phyloP scores from a whole-genome alignment of 35 echinoderm and acorn worm genomes.

The Holothuria glaberrima region DNA sequence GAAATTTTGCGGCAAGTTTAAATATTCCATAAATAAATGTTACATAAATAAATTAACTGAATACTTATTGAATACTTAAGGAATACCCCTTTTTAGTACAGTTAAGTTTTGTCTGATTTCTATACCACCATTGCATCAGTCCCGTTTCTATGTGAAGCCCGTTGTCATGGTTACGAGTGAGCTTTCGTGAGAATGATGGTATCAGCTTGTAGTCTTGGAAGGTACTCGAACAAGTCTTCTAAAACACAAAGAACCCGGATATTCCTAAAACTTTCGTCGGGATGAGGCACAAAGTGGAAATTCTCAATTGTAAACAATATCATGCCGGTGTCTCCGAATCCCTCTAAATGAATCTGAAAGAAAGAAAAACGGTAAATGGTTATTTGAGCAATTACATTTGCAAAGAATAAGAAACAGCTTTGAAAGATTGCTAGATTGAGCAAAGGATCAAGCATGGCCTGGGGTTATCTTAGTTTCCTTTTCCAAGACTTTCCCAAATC shows the following conservation, averaged over 20 bases:
- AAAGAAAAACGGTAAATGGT: background rate
- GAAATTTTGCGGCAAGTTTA: no score
- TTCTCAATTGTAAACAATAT: background rate
- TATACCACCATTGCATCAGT: slow-evolving; percentile 17
- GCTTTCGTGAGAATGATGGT: background rate
- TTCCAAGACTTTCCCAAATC: no score
- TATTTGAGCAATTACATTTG: background rate
- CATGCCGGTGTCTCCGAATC: background rate
- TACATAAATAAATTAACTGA: no score
- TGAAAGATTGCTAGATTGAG: no score
- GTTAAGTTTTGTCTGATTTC: background rate
- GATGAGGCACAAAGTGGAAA: background rate
- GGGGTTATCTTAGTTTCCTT: no score
- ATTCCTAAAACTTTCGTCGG: slow-evolving; percentile 13
- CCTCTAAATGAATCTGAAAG: slow-evolving; percentile 10
- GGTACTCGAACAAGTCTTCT: slow-evolving; percentile 6
- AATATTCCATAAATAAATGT: no score
- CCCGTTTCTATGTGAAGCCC: slow-evolving; percentile 4
- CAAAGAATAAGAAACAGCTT: background rate
- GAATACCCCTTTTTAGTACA: no score
- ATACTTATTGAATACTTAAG: no score
- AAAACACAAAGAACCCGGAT: slow-evolving; percentile 31
- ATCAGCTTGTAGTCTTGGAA: background rate
- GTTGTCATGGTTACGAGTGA: background rate
- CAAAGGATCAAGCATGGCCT: no score